A percentile compares a stretch with the other conserved stretches of the same genome.
Conservation (phyloP, 2,888 invertebrate genomes). For the Cheilosia urbana region DNA sequence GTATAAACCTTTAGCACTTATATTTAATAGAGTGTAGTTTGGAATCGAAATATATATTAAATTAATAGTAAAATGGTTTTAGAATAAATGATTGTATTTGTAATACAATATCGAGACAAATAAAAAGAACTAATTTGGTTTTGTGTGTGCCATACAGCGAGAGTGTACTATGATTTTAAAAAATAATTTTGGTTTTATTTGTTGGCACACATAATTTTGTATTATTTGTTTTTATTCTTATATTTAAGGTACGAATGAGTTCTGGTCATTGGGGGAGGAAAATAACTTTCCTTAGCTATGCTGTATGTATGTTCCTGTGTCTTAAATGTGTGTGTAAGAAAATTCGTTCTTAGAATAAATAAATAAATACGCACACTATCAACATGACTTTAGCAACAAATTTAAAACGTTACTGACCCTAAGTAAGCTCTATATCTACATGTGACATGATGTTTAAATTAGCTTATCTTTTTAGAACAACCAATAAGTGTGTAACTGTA, state of each 20-base stretch:
- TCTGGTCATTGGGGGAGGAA: conserved; percentile 53
- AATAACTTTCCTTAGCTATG: background rate
- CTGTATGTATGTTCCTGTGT: background rate
- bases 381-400: background rate
- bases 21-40: conserved; percentile 10
- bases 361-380: conserved; percentile 1
- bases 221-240: conserved; percentile 19
- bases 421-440: conserved; percentile 1
- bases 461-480: conserved; percentile 46
- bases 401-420: conserved; percentile 7
- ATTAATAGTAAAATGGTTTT: conserved; percentile 4
- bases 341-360: background rate
- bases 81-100: conserved; percentile 40
- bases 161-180: conserved; percentile 7
- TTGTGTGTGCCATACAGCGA: conserved; percentile 31
- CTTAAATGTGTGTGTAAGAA: background rate
- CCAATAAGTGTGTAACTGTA: conserved; percentile 34
- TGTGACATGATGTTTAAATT: conserved; percentile 11
- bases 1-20: conserved; percentile 29
- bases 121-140: background rate
- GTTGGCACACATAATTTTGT: conserved; percentile 54
- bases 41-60: background rate
- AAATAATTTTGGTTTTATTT: background rate
- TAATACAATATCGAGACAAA: conserved; percentile 18
- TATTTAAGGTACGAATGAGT: conserved; percentile 54